Conservation (phyloP, 37 sponge, comb jelly and placozoan species). For the Diacarnus erythraeanus region DNA sequence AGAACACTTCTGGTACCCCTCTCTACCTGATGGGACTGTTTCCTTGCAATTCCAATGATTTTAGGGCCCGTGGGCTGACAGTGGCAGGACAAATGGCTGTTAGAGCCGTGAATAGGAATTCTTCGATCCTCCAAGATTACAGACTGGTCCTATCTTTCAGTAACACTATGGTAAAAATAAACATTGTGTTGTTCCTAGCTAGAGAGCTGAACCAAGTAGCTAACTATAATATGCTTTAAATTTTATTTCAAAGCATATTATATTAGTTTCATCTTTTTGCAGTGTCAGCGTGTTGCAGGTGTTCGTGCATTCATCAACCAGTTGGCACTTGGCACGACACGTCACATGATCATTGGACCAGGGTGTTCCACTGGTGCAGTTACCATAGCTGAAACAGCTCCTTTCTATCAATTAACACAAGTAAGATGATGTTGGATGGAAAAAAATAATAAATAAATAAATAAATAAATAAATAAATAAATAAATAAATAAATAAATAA, state of each 20-base stretch:
- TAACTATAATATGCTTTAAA: neutral
- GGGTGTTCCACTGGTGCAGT: slow-evolving; percentile 54
- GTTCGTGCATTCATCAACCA: slow-evolving; percentile 51
- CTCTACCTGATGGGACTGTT: slow-evolving; percentile 50
- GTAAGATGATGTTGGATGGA: too few relatives aligned
- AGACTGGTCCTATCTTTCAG: slow-evolving; percentile 30
- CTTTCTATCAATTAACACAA: slow-evolving; percentile 42
- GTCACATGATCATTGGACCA: slow-evolving; percentile 56
- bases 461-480: too few relatives aligned
- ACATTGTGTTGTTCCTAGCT: too few relatives aligned
- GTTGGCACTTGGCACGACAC: neutral
- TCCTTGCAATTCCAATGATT: slow-evolving; percentile 36
- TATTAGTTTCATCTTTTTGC: neutral
- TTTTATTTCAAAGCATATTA: too few relatives aligned
- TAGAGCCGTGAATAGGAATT: slow-evolving; percentile 7
- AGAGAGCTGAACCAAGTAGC: neutral
- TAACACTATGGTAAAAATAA: slow-evolving; percentile 52
- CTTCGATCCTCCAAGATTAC: slow-evolving; percentile 19
- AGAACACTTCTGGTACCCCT: neutral
- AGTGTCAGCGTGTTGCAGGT: slow-evolving; percentile 42
- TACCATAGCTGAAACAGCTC: slow-evolving; percentile 33
- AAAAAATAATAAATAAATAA: too few relatives aligned
- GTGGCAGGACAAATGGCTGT: slow-evolving; percentile 65
- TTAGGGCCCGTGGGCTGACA: slow-evolving; percentile 42
- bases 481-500: too few relatives aligned